Conservation (phyloP, 2,797 vertebrate species). For the Sternotherus odoratus region DNA sequence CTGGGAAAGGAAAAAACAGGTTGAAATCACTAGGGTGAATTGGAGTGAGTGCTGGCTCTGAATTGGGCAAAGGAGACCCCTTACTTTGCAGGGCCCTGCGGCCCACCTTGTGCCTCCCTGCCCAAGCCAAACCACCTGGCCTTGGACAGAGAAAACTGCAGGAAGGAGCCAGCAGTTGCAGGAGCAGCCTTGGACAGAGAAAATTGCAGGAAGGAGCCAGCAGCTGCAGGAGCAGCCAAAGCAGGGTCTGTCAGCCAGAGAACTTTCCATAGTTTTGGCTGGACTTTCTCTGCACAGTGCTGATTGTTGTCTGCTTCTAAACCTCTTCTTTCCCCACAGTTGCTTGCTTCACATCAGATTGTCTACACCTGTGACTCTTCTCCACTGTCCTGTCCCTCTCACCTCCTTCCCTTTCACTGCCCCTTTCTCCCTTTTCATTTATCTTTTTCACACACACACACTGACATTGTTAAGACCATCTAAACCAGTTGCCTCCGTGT, state of each 20-base stretch:
- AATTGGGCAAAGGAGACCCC: neutral
- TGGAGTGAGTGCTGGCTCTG: neutral
- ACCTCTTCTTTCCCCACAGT: neutral
- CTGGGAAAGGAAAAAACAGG: neutral
- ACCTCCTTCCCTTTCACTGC: neutral
- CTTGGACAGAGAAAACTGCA: neutral
- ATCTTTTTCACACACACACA: neutral
- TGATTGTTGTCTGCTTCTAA: neutral
- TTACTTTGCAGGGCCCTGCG: neutral
- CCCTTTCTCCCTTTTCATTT: neutral
- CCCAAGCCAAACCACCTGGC: neutral
- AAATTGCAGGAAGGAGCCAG: neutral
- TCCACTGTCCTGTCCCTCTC: neutral
- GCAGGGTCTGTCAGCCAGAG: neutral
- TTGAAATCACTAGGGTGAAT: neutral
- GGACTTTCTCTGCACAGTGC: neutral
- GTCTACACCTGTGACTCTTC: neutral
- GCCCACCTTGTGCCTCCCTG: neutral
- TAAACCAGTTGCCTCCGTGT: neutral
- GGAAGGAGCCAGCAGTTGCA: neutral
- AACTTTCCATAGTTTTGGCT: neutral
- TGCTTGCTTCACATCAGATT: neutral
- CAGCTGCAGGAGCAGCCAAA: neutral
- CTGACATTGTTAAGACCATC: neutral
- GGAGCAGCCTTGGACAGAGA: neutral